A percentile compares a stretch with the other conserved stretches of the same genome.
phyloP scores from a whole-genome alignment of 2,113 vertebrate genomes.

The Oceanites oceanicus region DNA sequence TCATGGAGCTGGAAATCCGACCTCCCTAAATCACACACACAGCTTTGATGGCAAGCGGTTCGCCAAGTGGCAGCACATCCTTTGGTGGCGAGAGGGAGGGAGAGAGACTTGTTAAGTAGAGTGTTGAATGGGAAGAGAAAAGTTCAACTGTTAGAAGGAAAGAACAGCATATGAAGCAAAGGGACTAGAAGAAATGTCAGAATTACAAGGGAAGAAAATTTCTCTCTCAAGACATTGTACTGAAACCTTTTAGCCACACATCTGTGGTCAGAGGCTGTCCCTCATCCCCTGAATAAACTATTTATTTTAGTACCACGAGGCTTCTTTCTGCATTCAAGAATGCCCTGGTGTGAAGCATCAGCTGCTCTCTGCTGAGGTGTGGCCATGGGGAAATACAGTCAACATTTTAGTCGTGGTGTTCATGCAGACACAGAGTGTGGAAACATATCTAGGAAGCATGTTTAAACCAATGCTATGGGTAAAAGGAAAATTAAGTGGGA shows the following conservation, averaged over 20 bases:
- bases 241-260: neutral
- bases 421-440: neutral
- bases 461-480: neutral
- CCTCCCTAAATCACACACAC: neutral
- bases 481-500: neutral
- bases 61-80: neutral
- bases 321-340: neutral
- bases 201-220: neutral
- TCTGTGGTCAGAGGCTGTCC: neutral
- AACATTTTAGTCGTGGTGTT: neutral
- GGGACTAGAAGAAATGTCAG: neutral
- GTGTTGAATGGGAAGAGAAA: neutral
- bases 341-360: neutral
- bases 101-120: neutral
- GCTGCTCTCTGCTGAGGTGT: neutral
- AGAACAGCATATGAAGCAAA: neutral
- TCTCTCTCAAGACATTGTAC: neutral
- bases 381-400: neutral
- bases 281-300: neutral
- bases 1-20: constrained; percentile 27
- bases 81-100: neutral
- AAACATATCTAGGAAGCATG: neutral
- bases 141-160: neutral
- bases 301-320: neutral
- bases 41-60: neutral